Evolutionary conservation across 2,113 vertebrate genomes (phyloP).

Genomic region (Equus quagga): DNA sequence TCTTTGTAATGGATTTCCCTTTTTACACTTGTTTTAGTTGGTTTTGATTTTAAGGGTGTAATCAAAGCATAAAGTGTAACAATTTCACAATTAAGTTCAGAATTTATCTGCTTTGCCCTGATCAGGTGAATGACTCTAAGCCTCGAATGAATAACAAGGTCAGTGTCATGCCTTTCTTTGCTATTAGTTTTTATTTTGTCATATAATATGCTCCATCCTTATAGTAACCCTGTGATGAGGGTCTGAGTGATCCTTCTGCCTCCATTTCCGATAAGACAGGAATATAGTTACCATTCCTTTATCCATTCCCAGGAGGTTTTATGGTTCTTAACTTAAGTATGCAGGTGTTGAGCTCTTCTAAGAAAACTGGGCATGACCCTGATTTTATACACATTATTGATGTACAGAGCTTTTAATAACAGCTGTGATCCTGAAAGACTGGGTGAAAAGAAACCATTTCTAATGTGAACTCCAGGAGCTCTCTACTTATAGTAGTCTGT

Average conservation of each 20-base stretch:
- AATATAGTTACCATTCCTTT: background rate
- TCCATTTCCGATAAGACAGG: background rate
- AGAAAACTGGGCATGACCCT: background rate
- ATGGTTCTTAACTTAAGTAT: background rate
- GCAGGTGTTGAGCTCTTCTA: background rate
- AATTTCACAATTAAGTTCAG: background rate
- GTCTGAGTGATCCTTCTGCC: background rate
- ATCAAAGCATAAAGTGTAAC: too few species aligned
- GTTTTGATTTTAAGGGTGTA: background rate
- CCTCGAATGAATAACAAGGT: background rate
- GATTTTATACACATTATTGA: background rate
- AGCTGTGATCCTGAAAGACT: background rate
- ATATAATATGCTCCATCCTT: background rate
- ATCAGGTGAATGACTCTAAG: background rate
- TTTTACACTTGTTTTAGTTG: background rate
- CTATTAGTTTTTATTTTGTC: background rate
- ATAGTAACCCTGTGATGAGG: background rate
- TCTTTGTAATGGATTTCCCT: background rate
- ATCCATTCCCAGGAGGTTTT: background rate
- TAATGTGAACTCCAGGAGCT: background rate
- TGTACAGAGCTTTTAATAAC: background rate
- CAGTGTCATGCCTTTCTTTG: background rate
- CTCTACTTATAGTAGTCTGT: background rate
- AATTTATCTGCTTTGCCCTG: background rate
- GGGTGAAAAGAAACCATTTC: background rate